Base-by-base conservation (phyloP, 2,113 vertebrate species). In the Leucosticte australis region DNA sequence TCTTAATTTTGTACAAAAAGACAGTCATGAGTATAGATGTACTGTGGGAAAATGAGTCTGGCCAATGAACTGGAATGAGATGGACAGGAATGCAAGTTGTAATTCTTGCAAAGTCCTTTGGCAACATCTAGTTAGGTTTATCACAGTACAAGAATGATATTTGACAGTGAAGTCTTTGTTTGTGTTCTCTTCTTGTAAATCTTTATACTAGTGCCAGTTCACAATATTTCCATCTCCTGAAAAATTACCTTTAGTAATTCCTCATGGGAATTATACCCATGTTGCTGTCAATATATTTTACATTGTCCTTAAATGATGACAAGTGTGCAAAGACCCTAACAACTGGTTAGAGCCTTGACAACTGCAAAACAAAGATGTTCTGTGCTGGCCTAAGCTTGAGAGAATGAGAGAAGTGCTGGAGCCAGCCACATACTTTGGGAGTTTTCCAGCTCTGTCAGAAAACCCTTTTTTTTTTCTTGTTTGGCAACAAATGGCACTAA, bases 401-500 rank as follows among this genome's bases (percentile, higher is more conserved):
- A 88, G 94, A 93, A 74, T 62, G 57, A 78, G 57, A 68, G 37
- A 62, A 91, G 63, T 55, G 37, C 87, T 90, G 69, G 17, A 91
- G 77, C 50, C 65, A 90, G 39, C 37, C 19, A 4, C 81, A 90
- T 53, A 81, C n/a, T 85, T 69, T 63, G 77, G 80, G 87, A 87
- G 20, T 62, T 62, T 96, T 93, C 93, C 86, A 89, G 47, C 39
- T 86, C 67, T 67, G 44, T 71, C 22, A 71, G 68, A 87, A 96
- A 95, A 79, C n/a, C 15, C 8, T 20, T 59, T 65, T 68, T 68
- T 73, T 84, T 77, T 64, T 47, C 4, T 59, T 87, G 83, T 95
- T 92, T 96, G 92, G 64, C 92, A 93, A 87, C 85, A 96, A 97
- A 96, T 87, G 87, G 76, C 80, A 88, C 82, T 94, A 96, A 89